Evolutionary conservation across 2,113 vertebrate species (phyloP).

Genomic region (Chloebia gouldiae): DNA sequence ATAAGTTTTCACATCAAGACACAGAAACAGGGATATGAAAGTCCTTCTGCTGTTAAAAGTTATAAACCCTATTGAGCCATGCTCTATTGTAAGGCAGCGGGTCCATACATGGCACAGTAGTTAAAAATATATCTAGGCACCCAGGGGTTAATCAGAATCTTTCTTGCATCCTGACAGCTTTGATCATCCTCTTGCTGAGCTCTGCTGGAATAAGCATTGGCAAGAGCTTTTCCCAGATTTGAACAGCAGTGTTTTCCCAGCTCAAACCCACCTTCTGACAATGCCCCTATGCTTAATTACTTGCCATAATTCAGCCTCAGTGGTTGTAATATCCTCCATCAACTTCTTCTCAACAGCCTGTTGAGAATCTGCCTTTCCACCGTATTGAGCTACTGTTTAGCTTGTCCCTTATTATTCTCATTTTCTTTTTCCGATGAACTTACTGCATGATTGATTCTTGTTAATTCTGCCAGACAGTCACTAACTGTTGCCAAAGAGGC

Average conservation of each 20-base stretch:
- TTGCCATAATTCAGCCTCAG: background rate
- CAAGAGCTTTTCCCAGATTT: background rate
- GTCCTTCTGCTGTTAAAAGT: background rate
- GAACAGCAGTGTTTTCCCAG: background rate
- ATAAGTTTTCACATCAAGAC: background rate
- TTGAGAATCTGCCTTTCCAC: background rate
- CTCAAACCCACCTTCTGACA: background rate
- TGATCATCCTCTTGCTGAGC: background rate
- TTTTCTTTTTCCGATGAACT: constrained; percentile 17
- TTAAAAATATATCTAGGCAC: background rate
- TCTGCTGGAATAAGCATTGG: background rate
- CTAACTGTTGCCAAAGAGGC: background rate
- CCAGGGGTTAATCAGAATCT: background rate
- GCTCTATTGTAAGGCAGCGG: background rate
- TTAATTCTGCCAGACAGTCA: background rate
- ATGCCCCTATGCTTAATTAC: background rate
- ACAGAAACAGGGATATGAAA: background rate
- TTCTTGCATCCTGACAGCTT: background rate
- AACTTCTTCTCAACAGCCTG: background rate
- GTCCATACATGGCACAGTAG: rapidly evolving
- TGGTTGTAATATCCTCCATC: background rate
- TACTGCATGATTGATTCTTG: constrained; percentile 12
- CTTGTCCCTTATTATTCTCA: background rate
- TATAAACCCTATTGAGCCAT: background rate
- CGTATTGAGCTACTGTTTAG: background rate